phyloP scores from a whole-genome alignment of 2,888 invertebrate species.

The Luperina testacea region DNA sequence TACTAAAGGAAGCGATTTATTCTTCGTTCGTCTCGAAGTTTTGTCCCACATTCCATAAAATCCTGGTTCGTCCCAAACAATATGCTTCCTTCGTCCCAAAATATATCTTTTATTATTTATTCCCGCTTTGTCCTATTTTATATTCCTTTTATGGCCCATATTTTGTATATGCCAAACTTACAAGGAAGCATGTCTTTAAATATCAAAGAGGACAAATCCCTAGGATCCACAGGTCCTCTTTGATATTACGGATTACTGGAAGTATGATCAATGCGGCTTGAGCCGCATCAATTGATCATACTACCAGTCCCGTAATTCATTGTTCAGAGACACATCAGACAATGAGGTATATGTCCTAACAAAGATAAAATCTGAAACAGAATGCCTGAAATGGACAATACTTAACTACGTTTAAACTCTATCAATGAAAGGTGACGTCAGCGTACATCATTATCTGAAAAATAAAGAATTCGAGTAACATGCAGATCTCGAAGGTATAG shows the following conservation, averaged over 20 bases:
- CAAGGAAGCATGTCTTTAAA: not conserved
- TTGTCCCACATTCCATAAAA: too few relatives aligned
- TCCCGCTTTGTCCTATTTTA: too few relatives aligned
- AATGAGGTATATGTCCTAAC: constrained; percentile 28
- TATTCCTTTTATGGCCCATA: too few relatives aligned
- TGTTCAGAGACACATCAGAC: not conserved
- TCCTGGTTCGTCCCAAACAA: too few relatives aligned
- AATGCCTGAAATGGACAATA: not conserved
- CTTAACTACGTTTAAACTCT: not conserved
- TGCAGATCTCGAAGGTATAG: too few relatives aligned
- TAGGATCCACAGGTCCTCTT: too few relatives aligned
- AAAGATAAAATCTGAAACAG: constrained; percentile 20
- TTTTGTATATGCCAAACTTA: too few relatives aligned
- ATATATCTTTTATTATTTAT: too few relatives aligned
- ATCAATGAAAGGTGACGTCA: constrained; percentile 18
- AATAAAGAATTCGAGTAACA: not conserved
- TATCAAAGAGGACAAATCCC: not conserved
- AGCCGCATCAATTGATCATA: not conserved
- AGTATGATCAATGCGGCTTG: too few relatives aligned
- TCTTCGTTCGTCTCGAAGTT: too few relatives aligned
- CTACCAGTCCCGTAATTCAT: not conserved
- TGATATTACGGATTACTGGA: too few relatives aligned
- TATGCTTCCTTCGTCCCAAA: too few relatives aligned
- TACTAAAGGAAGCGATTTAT: not conserved
- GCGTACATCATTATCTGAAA: not conserved